These are phyloP conservation scores for Chrysolina americana DNA, from an alignment of 2,888 invertebrate genomes.

Conservation along the genomic window DNA sequence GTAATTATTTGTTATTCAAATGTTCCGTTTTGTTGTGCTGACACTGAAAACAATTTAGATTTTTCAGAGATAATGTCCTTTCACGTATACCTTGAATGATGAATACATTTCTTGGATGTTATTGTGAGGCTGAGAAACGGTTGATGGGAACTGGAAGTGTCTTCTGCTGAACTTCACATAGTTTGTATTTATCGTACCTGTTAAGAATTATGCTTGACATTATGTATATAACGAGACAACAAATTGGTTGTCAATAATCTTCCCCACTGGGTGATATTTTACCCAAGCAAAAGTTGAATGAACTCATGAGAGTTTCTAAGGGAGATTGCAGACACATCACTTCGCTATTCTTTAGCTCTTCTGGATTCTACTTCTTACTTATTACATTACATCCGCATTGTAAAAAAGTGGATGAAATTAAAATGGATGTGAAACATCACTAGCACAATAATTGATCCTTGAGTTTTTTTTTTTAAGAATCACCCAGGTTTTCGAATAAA, in stretches of 20 bases:
- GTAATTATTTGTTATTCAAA: slow-evolving; percentile 47
- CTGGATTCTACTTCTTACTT: too few relatives aligned
- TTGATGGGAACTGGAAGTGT: not conserved
- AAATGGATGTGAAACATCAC: too few relatives aligned
- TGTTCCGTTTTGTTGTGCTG: slow-evolving; percentile 34
- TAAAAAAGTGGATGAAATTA: too few relatives aligned
- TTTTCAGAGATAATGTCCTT: slow-evolving; percentile 9
- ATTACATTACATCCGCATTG: too few relatives aligned
- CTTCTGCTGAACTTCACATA: slow-evolving; percentile 5
- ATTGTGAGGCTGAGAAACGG: not conserved
- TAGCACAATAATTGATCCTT: too few relatives aligned
- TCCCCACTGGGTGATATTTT: too few relatives aligned
- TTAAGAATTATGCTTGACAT: not conserved
- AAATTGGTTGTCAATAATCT: not conserved
- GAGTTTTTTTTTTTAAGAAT: too few relatives aligned
- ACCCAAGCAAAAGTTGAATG: too few relatives aligned
- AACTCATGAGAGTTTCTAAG: too few relatives aligned
- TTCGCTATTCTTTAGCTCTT: too few relatives aligned
- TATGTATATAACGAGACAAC: not conserved
- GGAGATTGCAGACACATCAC: too few relatives aligned
- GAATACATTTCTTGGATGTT: not conserved
- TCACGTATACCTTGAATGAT: not conserved
- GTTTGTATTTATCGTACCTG: not conserved
- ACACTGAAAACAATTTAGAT: slow-evolving; percentile 12
- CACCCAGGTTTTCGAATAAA: too few relatives aligned